Conservation (phyloP, 2,113 vertebrate species). For the Serinus canaria region DNA sequence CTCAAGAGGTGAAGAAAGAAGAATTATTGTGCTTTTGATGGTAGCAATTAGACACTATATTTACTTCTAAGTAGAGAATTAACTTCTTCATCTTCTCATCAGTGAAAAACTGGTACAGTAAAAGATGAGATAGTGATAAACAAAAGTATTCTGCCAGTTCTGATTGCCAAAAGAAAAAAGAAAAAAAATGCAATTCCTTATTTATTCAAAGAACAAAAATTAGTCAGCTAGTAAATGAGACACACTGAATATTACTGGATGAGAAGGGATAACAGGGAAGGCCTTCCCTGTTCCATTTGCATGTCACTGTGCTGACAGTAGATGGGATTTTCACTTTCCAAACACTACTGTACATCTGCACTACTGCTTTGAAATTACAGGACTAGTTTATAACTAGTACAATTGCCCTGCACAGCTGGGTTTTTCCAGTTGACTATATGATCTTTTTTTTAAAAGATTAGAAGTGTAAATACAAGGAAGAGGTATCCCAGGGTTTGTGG, state of each 20-base stretch:
- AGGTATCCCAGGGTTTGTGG: neutral
- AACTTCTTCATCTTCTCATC: neutral
- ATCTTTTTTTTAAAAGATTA: neutral
- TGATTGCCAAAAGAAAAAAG: neutral
- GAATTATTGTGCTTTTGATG: constrained; percentile 18
- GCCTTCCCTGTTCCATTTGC: neutral
- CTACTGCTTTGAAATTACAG: neutral
- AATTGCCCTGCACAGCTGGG: neutral
- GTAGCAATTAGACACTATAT: neutral
- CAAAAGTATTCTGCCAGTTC: neutral
- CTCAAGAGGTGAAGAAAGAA: constrained; percentile 18
- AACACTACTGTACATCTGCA: neutral
- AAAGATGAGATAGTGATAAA: constrained; percentile 14
- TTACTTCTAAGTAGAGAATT: neutral
- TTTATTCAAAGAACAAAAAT: neutral
- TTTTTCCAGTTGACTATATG: neutral
- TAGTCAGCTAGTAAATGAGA: neutral
- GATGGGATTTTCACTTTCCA: neutral
- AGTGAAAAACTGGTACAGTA: neutral
- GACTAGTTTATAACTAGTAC: neutral
- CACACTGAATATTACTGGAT: neutral
- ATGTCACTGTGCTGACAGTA: neutral
- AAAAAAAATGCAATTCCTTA: neutral
- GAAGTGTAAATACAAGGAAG: neutral
- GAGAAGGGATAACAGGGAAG: neutral